These are phyloP conservation scores for Lamproptera curius DNA, from an alignment of 2,888 invertebrate species.

Conservation along the genomic window DNA sequence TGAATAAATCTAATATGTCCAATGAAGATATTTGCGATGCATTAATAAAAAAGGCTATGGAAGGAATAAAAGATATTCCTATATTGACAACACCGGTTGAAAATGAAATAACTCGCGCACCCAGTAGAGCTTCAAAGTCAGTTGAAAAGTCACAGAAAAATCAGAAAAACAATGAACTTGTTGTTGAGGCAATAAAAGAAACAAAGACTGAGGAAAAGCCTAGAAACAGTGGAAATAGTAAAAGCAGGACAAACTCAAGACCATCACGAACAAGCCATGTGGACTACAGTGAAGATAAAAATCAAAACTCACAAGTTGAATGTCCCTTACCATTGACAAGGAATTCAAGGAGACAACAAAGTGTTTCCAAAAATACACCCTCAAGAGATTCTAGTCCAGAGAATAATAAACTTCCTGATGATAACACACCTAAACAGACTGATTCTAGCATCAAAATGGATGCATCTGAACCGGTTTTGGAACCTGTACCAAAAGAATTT, in stretches of 20 bases:
- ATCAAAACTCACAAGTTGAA: neutral
- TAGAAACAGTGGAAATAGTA: constrained; percentile 18
- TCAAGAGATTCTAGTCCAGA: neutral
- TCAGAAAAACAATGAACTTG: constrained; percentile 17
- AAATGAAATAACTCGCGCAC: constrained; percentile 17
- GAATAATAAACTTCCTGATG: neutral
- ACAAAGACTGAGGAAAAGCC: constrained; percentile 22
- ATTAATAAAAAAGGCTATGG: constrained; percentile 67
- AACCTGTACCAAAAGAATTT: constrained; percentile 35
- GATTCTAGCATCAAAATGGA: constrained; percentile 8
- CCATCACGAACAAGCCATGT: neutral
- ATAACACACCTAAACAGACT: neutral
- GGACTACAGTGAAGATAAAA: neutral
- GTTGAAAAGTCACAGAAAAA: constrained; percentile 5
- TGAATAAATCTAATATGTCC: constrained; percentile 61
- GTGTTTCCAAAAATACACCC: neutral
- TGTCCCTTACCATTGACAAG: neutral
- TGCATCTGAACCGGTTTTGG: constrained; percentile 11
- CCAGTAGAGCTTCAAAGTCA: constrained; percentile 7
- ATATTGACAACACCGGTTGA: constrained; percentile 31
- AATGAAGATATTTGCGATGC: constrained; percentile 72
- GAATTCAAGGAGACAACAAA: constrained; percentile 11
- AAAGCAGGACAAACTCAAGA: constrained; percentile 6
- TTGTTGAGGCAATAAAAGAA: constrained; percentile 15
- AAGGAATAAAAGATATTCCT: constrained; percentile 54